Evolutionary conservation across 1,140 invertebrate genomes (phyloP).

Genomic region (Eupeodes corollae): DNA sequence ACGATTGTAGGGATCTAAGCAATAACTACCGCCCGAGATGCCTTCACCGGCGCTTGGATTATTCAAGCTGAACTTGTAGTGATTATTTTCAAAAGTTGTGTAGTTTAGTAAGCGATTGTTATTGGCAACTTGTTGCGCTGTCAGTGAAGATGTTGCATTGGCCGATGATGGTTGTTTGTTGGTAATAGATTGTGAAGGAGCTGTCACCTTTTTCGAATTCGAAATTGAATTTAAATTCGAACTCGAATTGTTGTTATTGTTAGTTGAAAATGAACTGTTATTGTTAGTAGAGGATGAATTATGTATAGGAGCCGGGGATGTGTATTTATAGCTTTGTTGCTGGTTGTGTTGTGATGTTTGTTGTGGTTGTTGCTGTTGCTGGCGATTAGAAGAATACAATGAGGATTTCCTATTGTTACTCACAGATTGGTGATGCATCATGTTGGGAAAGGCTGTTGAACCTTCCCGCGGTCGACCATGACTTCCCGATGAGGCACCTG

Average conservation of each 20-base stretch:
- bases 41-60: conserved; percentile 20
- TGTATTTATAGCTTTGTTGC: conserved; percentile 8
- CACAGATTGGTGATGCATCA: conserved; percentile 36
- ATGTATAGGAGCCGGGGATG: conserved; percentile 4
- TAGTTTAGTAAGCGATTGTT: conserved; percentile 32
- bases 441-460: conserved; percentile 24
- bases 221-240: too few relatives aligned
- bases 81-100: conserved; percentile 36
- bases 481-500: conserved; percentile 34
- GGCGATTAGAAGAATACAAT: conserved; percentile 23
- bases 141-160: conserved; percentile 6
- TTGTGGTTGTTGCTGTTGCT: conserved; percentile 21
- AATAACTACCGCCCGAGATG: conserved; percentile 3
- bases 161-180: neutral
- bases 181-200: neutral
- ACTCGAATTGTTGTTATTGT: too few relatives aligned
- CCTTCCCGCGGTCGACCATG: conserved; percentile 22
- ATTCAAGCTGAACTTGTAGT: conserved; percentile 37
- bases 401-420: conserved; percentile 35
- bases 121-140: conserved; percentile 16
- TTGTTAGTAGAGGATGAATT: neutral
- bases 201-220: too few relatives aligned
- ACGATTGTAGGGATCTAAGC: conserved; percentile 16
- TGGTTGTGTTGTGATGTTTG: conserved; percentile 8
- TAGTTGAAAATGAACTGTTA: neutral